Evolutionary conservation across 2,888 invertebrate genomes (phyloP), one percentile per base, ranked within the genome.

Genomic region (Drosophila paucipuncta): DNA sequence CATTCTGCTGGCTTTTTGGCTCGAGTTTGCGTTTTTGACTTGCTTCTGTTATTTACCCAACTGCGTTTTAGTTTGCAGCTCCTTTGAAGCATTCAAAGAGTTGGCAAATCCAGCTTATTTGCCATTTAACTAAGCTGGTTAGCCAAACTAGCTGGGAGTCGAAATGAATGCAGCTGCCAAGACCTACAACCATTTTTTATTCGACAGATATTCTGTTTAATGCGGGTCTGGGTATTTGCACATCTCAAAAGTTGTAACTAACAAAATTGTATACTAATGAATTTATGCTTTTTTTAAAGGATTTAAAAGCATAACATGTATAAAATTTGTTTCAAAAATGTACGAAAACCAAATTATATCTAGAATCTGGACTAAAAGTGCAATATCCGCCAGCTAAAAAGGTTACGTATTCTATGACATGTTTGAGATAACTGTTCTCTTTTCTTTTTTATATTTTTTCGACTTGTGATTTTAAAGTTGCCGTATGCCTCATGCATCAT

Each of bases 111-210:
- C 68, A 78, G 77, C 75, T 80, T 89, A 76, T 85, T 89, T 86
- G 71, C 78, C 79, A 89, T 89, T 86, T 83, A 81, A 84, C 85
- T 85, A 85, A 85, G 87, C 89, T 78, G 76, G 74, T 78, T 86
- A 78, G 84, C 75, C 64, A 79, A 79, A 85, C 89, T 68, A 72
- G 72, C 70, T 74, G 72, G 41, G 41, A 68, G 58, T 54, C 58
- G 30, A 65, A 61, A 43, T 58, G 53, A 41, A 49, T 62, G 62
- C 58, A 67, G 47, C 60, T 53, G 37, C 47, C 49, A n/a, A 63
- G 41, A 25, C 35, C 10, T 4, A 22, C 7, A 2, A 18, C 11
- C 7, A 10, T 18, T 53, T 62, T 31, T 31, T 25, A 55, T 39
- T 16, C 2, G 25, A 16, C 25, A 33, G 30, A 58, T 64, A 53